These are phyloP conservation scores for Amphibalanus amphitrite DNA, from an alignment of 1,140 invertebrate genomes.

Conservation along the genomic window DNA sequence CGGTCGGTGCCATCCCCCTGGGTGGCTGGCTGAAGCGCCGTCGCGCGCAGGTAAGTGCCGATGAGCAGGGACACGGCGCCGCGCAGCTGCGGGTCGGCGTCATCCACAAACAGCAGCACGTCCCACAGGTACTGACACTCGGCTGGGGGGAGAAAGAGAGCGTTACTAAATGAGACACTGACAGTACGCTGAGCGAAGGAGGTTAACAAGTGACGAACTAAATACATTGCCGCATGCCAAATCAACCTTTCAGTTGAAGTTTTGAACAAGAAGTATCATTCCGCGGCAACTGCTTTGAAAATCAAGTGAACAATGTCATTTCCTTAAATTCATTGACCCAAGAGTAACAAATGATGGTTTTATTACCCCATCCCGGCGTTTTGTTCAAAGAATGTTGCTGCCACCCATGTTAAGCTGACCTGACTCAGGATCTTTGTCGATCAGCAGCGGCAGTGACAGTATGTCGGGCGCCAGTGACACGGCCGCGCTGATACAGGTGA, in stretches of 20 bases:
- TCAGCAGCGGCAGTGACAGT: constrained; percentile 39
- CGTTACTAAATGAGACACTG: not conserved
- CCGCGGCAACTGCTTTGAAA: too few species aligned
- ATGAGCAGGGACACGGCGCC: constrained; percentile 48
- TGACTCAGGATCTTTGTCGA: constrained; percentile 10
- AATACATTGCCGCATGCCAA: too few species aligned
- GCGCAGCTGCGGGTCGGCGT: constrained; percentile 64
- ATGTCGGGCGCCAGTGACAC: constrained; percentile 47
- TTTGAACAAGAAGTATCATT: too few species aligned
- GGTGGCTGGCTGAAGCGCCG: constrained; percentile 38
- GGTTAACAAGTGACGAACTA: too few species aligned
- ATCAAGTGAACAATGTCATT: too few species aligned
- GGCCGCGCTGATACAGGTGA: constrained; percentile 51
- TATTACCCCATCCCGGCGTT: too few species aligned
- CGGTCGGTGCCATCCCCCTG: constrained; percentile 23
- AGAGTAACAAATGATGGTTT: too few species aligned
- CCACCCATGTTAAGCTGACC: constrained; percentile 8
- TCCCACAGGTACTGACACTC: constrained; percentile 39
- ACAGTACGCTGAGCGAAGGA: not conserved
- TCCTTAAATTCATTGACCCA: too few species aligned
- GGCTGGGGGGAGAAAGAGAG: constrained; percentile 22
- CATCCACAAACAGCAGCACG: constrained; percentile 45
- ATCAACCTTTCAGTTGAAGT: too few species aligned
- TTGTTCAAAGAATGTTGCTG: too few species aligned
- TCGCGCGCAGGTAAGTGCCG: constrained; percentile 44